Evolutionary conservation across 1,140 invertebrate genomes (phyloP), one percentile per base, ranked within the genome.

Genomic region (Triops longicaudatus): DNA sequence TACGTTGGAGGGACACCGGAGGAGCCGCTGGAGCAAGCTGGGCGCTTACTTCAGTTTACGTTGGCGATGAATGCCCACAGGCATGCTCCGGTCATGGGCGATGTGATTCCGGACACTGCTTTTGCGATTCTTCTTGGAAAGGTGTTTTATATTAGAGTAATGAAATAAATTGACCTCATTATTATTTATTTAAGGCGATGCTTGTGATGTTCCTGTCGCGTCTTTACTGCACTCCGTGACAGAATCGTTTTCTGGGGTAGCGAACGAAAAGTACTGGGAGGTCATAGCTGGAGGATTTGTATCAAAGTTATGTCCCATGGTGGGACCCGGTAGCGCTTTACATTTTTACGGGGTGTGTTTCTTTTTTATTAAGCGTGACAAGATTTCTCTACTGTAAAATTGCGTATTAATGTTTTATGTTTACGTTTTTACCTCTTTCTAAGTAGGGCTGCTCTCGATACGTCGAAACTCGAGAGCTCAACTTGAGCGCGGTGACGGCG

Each of bases 331-430:
- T 43, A 80, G 80, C 14, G 83, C 83, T 28, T 76, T 86, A 10
- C 85, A 86, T 80, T 85, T 86, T 79, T 82, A 81, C 74, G 83
- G 84, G 78, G 85, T 86, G 80, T 78, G 81, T 81, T 76, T 44
- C 22, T 17, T 44, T 11, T 43, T 9, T 3, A 14, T 11, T 26
- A 22, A 27, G 2, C 14, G 5, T 75, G 2, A 27, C 17, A 37
- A 43, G 22, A 1, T 43, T 41, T 75, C 6, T 41, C 37, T 75
- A 7, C 17, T 17, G 3, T 27, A 42, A 22, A 75, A 42, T 27
- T 31, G n/a, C 17, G 6, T 75, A 12, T 3, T 26, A 14, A 11
- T 73, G 26, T 14, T 43, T 12, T 44, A 44, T 44, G 11, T 11
- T 44, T 17, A 12, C 43, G 11, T 41, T 73, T n/a, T 50, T 41